phyloP scores from a whole-genome alignment of 1,140 invertebrate genomes.

The Euura lappo region DNA sequence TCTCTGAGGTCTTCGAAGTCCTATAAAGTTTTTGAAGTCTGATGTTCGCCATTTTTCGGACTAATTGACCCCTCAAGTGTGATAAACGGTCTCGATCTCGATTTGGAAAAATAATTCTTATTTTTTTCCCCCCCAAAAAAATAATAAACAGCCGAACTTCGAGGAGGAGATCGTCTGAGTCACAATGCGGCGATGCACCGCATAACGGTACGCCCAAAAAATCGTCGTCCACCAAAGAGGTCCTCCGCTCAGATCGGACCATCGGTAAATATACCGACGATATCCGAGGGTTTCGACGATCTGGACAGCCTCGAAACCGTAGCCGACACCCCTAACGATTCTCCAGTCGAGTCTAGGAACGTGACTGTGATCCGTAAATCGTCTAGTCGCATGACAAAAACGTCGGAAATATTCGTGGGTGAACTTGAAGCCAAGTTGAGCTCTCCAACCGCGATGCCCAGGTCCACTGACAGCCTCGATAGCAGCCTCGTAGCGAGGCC shows the following conservation, averaged over 20 bases:
- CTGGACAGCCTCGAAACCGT: constrained; percentile 45
- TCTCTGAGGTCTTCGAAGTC: neutral
- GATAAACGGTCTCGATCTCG: too few species aligned
- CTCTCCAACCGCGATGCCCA: constrained; percentile 39
- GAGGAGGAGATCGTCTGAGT: constrained; percentile 44
- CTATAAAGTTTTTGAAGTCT: neutral
- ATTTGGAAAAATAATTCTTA: neutral
- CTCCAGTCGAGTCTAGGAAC: constrained; percentile 32
- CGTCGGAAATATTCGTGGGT: constrained; percentile 50
- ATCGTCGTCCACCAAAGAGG: constrained; percentile 52
- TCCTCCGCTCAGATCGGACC: constrained; percentile 29
- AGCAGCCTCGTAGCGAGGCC: constrained; percentile 31
- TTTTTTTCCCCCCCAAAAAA: neutral
- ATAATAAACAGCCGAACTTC: constrained; percentile 41
- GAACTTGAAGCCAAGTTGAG: constrained; percentile 43
- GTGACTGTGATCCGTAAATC: constrained; percentile 47
- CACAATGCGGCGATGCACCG: constrained; percentile 57
- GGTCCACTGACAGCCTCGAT: constrained; percentile 54
- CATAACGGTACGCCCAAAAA: constrained; percentile 56
- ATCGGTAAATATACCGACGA: constrained; percentile 41
- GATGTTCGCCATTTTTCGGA: neutral
- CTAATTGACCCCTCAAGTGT: neutral
- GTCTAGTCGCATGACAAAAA: constrained; percentile 48
- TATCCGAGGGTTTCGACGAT: constrained; percentile 39
- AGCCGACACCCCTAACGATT: constrained; percentile 29